Evolutionary conservation across 1,140 invertebrate species (phyloP), one percentile per base, ranked within the genome.

Genomic region (Drosophila albomicans): DNA sequence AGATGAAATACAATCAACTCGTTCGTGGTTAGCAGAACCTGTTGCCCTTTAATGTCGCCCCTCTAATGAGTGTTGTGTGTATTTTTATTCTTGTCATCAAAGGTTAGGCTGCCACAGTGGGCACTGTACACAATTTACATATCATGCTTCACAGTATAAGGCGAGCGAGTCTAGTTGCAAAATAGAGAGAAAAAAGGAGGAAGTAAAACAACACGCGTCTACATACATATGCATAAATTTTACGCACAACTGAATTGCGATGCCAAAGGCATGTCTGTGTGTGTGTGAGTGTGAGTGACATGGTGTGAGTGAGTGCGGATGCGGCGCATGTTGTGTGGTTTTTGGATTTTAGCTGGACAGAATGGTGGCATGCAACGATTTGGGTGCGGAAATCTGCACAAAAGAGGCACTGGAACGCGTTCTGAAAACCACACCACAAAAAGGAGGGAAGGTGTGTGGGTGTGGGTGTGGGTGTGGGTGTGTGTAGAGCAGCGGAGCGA

Each of bases 361-460:
- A 15, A 13, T 64, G 64, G 49, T 81, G 66, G 66, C 69, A 70
- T 71, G 68, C 59, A 74, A 48, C 67, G 79, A 62, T 78, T 67
- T 62, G 75, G 82, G 56, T 87, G 69, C 79, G 82, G 82, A 79
- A 87, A 87, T 87, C 82, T 82, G 76, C 82, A 82, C 82, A 87
- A 88, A 87, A 73, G 59, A 68, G 78, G 54, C 69, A 48, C 43
- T 51, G 57, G 61, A 64, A 71, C 65, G 62, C 71, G 63, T 4
- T 25, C 67, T 62, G 57, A 56, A 69, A 74, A 82, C 76, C 43
- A 51, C 70, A 69, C 65, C 57, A 45, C 25, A 56, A 11, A 15
- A 28, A 15, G 8, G 8, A 1, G 32, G 13, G 11, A 30, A 6
- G 28, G 28, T 6, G n/a, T 8, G 8, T 8, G 15, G 4, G 3